phyloP scores from a whole-genome alignment of 1,140 invertebrate species.

The Cherax destructor region DNA sequence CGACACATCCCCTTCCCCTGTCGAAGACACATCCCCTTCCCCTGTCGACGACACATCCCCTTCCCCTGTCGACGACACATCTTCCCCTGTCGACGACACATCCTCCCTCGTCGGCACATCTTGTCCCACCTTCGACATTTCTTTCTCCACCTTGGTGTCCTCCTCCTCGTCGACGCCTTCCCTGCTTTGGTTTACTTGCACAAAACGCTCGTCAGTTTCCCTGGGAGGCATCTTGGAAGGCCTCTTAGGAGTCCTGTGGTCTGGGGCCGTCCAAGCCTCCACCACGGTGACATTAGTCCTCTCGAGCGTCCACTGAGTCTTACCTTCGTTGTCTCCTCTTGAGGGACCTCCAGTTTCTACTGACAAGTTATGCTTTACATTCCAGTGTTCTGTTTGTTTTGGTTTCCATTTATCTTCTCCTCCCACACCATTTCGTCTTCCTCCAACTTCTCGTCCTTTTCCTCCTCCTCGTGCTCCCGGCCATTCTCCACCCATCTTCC shows the following conservation, averaged over 20 bases:
- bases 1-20: not conserved
- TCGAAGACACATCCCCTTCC: too few species aligned
- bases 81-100: not conserved
- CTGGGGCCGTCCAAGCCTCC: not conserved
- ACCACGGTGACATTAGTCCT: not conserved
- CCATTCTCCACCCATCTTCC: too few species aligned
- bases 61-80: not conserved
- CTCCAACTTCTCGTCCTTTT: not conserved
- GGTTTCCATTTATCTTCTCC: slow-evolving; percentile 6
- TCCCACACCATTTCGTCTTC: not conserved
- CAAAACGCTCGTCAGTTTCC: not conserved
- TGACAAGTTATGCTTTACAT: not conserved
- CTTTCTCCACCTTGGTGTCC: slow-evolving; percentile 15
- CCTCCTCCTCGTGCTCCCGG: not conserved
- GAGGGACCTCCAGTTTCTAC: not conserved
- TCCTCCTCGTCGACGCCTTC: slow-evolving; percentile 1
- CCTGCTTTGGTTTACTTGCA: not conserved
- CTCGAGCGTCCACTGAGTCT: not conserved
- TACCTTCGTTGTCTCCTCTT: not conserved
- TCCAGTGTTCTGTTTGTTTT: not conserved
- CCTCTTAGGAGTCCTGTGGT: not conserved
- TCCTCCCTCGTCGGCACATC: not conserved
- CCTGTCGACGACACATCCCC: not conserved
- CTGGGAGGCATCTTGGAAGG: not conserved
- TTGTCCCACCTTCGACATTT: not conserved